Percentiles rank a stretch among this genome's conserved stretches.
These are phyloP conservation scores for Sabatieria punctata DNA, from an alignment of 2,888 invertebrate species.

Conservation along the genomic window DNA sequence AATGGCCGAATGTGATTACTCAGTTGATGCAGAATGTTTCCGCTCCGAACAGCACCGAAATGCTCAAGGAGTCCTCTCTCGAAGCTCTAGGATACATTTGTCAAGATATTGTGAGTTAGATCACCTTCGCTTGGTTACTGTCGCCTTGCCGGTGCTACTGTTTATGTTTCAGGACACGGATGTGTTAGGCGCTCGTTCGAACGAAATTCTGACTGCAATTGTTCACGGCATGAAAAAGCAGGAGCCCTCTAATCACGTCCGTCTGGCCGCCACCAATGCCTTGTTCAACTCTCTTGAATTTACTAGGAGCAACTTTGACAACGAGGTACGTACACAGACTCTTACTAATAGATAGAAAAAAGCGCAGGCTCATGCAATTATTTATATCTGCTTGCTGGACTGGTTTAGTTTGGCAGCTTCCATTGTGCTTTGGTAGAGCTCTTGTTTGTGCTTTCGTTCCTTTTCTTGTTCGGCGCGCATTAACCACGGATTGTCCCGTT, in stretches of 20 bases:
- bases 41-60: conserved; percentile 53
- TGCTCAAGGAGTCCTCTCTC: conserved; percentile 84
- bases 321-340: conserved; percentile 57
- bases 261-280: conserved; percentile 87
- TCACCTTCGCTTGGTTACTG: too few species aligned
- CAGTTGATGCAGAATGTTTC: conserved; percentile 78
- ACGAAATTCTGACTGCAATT: conserved; percentile 92
- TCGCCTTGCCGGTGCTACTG: too few species aligned
- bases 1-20: conserved; percentile 79
- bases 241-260: conserved; percentile 64
- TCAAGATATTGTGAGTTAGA: conserved; percentile 70
- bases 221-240: conserved; percentile 93
- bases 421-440: too few species aligned
- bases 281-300: conserved; percentile 93
- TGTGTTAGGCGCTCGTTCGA: too few species aligned
- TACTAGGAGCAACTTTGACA: conserved; percentile 93
- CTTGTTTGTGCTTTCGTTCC: too few species aligned
- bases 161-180: too few species aligned
- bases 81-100: conserved; percentile 98
- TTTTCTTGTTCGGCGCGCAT: too few species aligned
- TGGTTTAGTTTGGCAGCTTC: too few species aligned
- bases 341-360: too few species aligned
- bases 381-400: too few species aligned
- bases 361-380: too few species aligned
- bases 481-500: too few species aligned